Base-by-base conservation (phyloP, 2,113 vertebrate species). In the Lepus europaeus region DNA sequence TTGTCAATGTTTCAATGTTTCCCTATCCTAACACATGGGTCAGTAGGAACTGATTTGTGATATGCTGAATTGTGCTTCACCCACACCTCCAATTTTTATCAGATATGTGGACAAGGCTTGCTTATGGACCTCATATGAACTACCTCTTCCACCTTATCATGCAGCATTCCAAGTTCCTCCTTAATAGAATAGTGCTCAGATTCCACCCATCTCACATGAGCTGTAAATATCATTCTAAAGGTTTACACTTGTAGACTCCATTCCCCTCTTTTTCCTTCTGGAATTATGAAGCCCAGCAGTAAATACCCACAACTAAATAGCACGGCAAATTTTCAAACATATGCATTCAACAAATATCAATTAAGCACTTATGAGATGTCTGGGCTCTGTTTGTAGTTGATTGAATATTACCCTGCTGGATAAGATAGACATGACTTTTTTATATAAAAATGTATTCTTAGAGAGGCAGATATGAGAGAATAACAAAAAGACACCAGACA, bases 361-460 rank as follows among this genome's bases (percentile, higher is more conserved):
- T 49, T 83, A 91, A 64, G 33, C 39, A 64, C 79, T 64, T 83
- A 33, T 83, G 39, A 74, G 73, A 83, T 91, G 17, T 64, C 11
- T 33, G 31, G 45, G 31, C 22, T 39, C 70, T 64, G 27, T 74
- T 45, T 74, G 69, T 72, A 81, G n/a, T 33, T 59, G 25, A 80
- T n/a, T 59, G 66, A 51, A 70, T 29, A 33, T 81, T 72, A 74
- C 56, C 45, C 20, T 83, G 39, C 31, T 82, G 25, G 39, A 74
- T 91, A 83, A 33, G 39, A 83, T 36, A 74, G 22, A 64, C 22
- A 53, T 64, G n/a, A 70, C 23, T 33, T 89, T 78, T 66, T 33
- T 14, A 73, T 23, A 98, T 23, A 98, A 98, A 90, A 98, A 97
- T 95, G 97, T 16, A 97, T 96, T 98, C 98, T 98, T 98, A 98